A percentile compares a stretch with the other conserved stretches of the same genome.
Evolutionary conservation across 2,113 vertebrate species (phyloP).

Genomic region (Todiramphus saurophagus): DNA sequence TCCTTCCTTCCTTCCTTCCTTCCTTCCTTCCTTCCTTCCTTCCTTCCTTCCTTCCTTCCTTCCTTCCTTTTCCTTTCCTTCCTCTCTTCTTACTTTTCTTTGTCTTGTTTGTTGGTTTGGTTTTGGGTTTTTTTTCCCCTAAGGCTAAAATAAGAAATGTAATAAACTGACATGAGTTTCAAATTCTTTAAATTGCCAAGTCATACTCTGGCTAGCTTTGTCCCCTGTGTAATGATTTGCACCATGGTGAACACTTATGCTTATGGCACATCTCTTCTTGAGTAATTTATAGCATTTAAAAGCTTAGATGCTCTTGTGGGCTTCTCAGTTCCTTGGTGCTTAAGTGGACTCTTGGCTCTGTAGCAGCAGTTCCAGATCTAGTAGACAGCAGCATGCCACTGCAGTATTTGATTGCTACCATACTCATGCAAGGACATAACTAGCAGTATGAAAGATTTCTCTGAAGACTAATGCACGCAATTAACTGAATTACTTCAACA

Average conservation of each 20-base stretch:
- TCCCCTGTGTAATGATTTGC: neutral
- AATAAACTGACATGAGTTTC: neutral
- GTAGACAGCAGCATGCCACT: neutral
- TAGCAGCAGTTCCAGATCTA: neutral
- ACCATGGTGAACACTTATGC: neutral
- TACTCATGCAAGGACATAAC: conserved; percentile 41
- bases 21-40: neutral
- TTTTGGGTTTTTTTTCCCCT: neutral
- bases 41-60: neutral
- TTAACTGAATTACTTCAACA: conserved; percentile 74
- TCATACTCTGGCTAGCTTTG: neutral
- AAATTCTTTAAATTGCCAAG: neutral
- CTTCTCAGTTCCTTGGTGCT: neutral
- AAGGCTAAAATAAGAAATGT: neutral
- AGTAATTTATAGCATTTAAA: conserved; percentile 32
- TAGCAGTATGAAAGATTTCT: conserved; percentile 61
- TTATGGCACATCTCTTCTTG: neutral
- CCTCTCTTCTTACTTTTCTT: accelerated
- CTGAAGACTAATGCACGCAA: conserved; percentile 61
- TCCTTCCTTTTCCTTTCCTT: accelerated
- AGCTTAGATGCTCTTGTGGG: neutral
- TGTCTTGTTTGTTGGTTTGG: neutral
- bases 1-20: no score
- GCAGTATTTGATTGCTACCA: neutral
- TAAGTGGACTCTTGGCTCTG: conserved; percentile 36